These are phyloP conservation scores for Druceiella hillmani DNA, from an alignment of 2,888 invertebrate species.

Conservation along the genomic window DNA sequence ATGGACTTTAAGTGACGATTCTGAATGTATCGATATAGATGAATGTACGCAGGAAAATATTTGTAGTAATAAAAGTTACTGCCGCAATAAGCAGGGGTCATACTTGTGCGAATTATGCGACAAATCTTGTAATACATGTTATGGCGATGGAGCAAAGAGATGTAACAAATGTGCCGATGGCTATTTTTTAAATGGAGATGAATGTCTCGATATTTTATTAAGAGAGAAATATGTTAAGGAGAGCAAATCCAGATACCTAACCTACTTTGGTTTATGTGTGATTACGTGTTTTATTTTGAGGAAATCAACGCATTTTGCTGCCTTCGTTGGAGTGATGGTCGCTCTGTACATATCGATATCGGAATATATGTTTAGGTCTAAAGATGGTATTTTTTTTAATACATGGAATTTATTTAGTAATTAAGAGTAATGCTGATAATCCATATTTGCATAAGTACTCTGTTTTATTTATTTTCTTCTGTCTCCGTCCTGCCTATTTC, in stretches of 20 bases:
- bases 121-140: slow-evolving; percentile 73
- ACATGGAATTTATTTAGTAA: too few species aligned
- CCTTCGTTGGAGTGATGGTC: slow-evolving; percentile 30
- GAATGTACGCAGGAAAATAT: slow-evolving; percentile 61
- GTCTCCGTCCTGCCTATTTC: too few species aligned
- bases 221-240: slow-evolving; percentile 30
- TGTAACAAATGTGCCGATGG: slow-evolving; percentile 66
- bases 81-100: slow-evolving; percentile 81
- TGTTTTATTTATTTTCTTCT: too few species aligned
- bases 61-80: slow-evolving; percentile 67
- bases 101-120: slow-evolving; percentile 77
- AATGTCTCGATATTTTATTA: slow-evolving; percentile 32
- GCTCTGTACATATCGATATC: slow-evolving; percentile 33
- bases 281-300: slow-evolving; percentile 30
- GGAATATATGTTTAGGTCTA: slow-evolving; percentile 27
- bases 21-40: slow-evolving; percentile 75
- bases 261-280: slow-evolving; percentile 33
- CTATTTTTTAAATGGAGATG: slow-evolving; percentile 33
- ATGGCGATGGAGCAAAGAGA: slow-evolving; percentile 80
- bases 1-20: slow-evolving; percentile 63
- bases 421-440: too few species aligned
- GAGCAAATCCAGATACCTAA: too few species aligned
- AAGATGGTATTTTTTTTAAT: too few species aligned
- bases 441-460: too few species aligned
- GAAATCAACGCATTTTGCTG: slow-evolving; percentile 29